These are phyloP conservation scores for Cristatella mucedo DNA, from an alignment of 2,888 invertebrate species.

Conservation along the genomic window DNA sequence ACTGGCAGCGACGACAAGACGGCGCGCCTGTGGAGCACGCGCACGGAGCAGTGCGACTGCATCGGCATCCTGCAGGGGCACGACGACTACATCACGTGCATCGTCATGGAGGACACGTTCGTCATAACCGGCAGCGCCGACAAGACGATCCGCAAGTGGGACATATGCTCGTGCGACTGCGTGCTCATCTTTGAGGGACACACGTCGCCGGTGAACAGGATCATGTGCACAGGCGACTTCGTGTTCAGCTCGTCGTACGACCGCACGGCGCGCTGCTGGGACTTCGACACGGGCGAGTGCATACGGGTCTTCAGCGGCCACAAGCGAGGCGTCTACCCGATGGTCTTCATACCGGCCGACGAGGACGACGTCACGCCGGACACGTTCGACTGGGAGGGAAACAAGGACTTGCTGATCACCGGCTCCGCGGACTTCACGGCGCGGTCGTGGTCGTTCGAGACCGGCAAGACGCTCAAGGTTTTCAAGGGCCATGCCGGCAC, in stretches of 20 bases:
- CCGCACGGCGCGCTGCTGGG: slow-evolving; percentile 39
- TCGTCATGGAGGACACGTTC: slow-evolving; percentile 39
- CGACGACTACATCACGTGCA: slow-evolving; percentile 41
- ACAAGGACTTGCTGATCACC: slow-evolving; percentile 33
- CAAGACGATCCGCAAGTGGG: slow-evolving; percentile 42
- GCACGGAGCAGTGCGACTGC: slow-evolving; percentile 38
- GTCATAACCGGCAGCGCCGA: slow-evolving; percentile 42
- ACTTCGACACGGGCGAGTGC: slow-evolving; percentile 39
- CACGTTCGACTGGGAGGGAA: slow-evolving; percentile 21
- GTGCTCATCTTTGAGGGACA: slow-evolving; percentile 39
- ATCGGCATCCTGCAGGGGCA: slow-evolving; percentile 40
- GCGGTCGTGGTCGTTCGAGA: slow-evolving; percentile 37
- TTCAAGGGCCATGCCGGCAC: slow-evolving; percentile 40
- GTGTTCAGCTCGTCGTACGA: slow-evolving; percentile 37
- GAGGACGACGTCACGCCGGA: slow-evolving; percentile 21
- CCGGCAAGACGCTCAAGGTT: slow-evolving; percentile 30
- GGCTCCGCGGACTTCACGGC: slow-evolving; percentile 38
- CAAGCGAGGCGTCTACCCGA: slow-evolving; percentile 40
- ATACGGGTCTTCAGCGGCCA: slow-evolving; percentile 40
- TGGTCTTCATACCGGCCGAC: slow-evolving; percentile 40
- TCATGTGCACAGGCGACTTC: slow-evolving; percentile 40
- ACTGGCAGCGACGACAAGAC: slow-evolving; percentile 42
- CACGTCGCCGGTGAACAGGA: slow-evolving; percentile 38
- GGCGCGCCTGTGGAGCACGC: slow-evolving; percentile 41
- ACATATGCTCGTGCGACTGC: slow-evolving; percentile 41